Base-by-base conservation (phyloP, 2,113 vertebrate species). In the Tachycineta bicolor region DNA sequence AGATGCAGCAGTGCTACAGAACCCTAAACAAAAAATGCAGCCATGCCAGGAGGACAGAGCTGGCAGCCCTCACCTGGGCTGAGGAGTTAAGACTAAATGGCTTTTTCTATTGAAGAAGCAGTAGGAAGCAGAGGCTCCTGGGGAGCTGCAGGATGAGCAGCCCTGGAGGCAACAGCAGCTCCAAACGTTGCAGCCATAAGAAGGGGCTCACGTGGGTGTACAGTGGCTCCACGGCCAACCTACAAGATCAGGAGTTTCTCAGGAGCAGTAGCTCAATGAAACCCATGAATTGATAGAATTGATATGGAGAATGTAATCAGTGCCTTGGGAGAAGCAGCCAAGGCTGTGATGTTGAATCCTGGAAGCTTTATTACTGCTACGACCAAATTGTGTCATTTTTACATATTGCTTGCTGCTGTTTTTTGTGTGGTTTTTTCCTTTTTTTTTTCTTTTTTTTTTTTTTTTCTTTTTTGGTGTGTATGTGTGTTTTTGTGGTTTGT, bases 1-100 rank as follows among this genome's bases (percentile, higher is more conserved):
- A 53, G 33, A 23, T 46, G 55, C 50, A 60, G 59, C 1, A 2
- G 20, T 29, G 44, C 50, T 17, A 17, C 37, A 37, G 37, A 37
- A 37, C 37, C 37, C 31, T 3, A 2, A 83, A 63, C 29, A 52
- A 0, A 6, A 76, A 82, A 67, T 0, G 2, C 47, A 85, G 41
- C 28, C 0, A 0, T 2, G 14, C 20, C 0, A 17, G 28, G 0
- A 3, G 13, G 64, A 18, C 12, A 81, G 53, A 62, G 25, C 47
- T 75, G 46, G 24, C 28, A 69, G 20, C 17, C 15, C 17, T 62
- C 31, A 47, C 3, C 14, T n/a, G 47, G n/a, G 8, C 6, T 46
- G 62, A 39, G 20, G 47, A 63, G 29, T n/a, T 46, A 43, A 59
- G 24, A 71, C 44, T 39, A 53, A 87, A 79, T 63, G 25, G 2